These are phyloP conservation scores for Synanthedon andrenaeformis DNA, from an alignment of 2,888 invertebrate species.

Conservation along the genomic window DNA sequence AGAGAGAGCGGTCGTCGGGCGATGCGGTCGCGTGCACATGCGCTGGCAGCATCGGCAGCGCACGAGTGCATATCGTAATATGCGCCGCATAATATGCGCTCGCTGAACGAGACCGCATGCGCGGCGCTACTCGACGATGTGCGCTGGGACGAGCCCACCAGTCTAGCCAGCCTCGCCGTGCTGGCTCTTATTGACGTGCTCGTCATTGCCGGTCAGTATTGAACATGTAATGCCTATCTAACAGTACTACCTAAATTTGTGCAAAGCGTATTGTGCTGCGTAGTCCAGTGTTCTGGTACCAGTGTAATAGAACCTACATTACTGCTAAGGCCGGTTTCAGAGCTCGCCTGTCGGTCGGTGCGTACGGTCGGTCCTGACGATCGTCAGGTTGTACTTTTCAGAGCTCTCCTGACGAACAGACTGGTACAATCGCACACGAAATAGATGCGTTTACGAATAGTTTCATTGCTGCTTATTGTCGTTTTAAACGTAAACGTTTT, in stretches of 20 bases:
- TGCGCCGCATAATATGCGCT: constrained; percentile 76
- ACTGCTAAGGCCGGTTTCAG: no score
- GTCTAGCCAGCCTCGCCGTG: constrained; percentile 80
- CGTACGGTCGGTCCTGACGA: no score
- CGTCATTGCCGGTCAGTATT: constrained; percentile 79
- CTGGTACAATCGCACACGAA: no score
- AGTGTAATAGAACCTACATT: no score
- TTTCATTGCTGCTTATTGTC: no score
- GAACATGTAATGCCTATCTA: neutral
- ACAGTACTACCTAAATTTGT: neutral
- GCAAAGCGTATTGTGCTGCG: constrained; percentile 1
- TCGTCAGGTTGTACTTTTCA: no score
- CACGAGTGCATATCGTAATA: constrained; percentile 39
- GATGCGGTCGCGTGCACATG: neutral
- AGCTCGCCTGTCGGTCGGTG: no score
- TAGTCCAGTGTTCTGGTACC: no score
- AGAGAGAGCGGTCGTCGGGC: neutral
- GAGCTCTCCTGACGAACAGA: no score
- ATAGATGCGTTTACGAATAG: no score
- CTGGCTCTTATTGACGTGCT: constrained; percentile 87
- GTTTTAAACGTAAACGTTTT: no score
- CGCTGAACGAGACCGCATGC: constrained; percentile 85
- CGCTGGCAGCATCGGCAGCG: constrained; percentile 4
- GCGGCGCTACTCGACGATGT: constrained; percentile 84
- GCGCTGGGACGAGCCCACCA: constrained; percentile 84